Evolutionary conservation across 2,888 invertebrate species (phyloP), one percentile per base, ranked within the genome.

Genomic region (Oxystoma pomonae): DNA sequence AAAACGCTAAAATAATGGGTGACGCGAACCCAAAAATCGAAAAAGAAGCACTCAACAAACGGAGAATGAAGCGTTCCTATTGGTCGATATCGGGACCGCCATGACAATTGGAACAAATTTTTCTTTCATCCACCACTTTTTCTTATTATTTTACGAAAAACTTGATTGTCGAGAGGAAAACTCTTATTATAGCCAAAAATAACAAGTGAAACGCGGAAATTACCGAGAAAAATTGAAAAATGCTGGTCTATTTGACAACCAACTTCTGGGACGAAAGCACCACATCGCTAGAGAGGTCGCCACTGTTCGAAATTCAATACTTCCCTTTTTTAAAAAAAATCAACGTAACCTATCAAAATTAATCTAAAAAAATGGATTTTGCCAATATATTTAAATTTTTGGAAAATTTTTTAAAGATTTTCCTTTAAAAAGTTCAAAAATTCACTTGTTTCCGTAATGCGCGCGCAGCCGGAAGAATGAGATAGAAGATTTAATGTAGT

Each of bases 21-120:
- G 87, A 88, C 87, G 88, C 88, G 87, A 87, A 85, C 83, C 83
- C 76, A 79, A 79, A 35, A 35, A 81, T 79, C 84, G 83, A 85
- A 86, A 86, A 86, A 85, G 81, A 84, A 84, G 84, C 85, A 84
- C 84, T 85, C 83, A 84, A 84, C 83, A 84, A 83, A 82, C 83
- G 83, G 83, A 83, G 79, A 83, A 85, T 86, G 84, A 84, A 83
- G 81, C 82, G 81, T 82, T 86, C 84, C 84, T 83, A 90, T 90
- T 90, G 90, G 90, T 84, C 83, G 83, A 83, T 81, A 79, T 77
- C 70, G 77, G 78, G 80, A 84, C 87, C 87, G 89, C 89, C 89
- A 90, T 90, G 84, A 76, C 81, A 81, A 74, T 76, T 83, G 73
- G 81, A 81, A 77, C 75, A 72, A 75, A 75, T 71, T 74, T 69